Conservation (phyloP, 2,113 vertebrate species). For the Falcunculus frontatus region DNA sequence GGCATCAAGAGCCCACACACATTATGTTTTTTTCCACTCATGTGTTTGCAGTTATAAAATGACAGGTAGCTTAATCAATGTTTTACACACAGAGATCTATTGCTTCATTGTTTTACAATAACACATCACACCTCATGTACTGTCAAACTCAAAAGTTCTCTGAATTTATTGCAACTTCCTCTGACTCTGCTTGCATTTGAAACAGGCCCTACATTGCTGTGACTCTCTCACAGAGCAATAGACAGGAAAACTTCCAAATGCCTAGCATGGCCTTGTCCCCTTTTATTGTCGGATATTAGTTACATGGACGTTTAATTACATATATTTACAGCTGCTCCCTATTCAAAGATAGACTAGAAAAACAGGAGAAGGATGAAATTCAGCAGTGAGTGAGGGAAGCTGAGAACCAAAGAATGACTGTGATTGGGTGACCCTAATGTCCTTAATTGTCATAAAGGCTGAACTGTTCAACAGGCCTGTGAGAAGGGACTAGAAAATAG, state of each 20-base stretch:
- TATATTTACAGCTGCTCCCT: background rate
- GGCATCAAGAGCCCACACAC: background rate
- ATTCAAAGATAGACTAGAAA: background rate
- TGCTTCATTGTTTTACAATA: background rate
- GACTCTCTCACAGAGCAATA: background rate
- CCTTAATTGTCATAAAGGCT: background rate
- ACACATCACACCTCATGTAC: background rate
- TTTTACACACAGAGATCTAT: background rate
- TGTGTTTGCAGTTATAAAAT: background rate
- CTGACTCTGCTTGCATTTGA: background rate
- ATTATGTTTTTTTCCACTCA: background rate
- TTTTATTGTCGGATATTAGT: background rate
- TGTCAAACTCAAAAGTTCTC: background rate
- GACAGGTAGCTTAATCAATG: background rate
- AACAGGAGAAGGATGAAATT: background rate
- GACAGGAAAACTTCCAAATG: background rate
- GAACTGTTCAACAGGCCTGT: background rate
- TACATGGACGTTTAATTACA: background rate
- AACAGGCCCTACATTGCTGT: background rate
- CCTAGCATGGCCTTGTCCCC: rapidly evolving
- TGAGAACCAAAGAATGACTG: background rate
- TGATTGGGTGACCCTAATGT: background rate
- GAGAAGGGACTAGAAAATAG: background rate
- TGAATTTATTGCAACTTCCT: background rate
- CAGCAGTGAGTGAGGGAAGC: background rate